These are phyloP conservation scores for Gymnoscelis rufifasciata DNA, from an alignment of 2,888 invertebrate genomes.

Conservation along the genomic window DNA sequence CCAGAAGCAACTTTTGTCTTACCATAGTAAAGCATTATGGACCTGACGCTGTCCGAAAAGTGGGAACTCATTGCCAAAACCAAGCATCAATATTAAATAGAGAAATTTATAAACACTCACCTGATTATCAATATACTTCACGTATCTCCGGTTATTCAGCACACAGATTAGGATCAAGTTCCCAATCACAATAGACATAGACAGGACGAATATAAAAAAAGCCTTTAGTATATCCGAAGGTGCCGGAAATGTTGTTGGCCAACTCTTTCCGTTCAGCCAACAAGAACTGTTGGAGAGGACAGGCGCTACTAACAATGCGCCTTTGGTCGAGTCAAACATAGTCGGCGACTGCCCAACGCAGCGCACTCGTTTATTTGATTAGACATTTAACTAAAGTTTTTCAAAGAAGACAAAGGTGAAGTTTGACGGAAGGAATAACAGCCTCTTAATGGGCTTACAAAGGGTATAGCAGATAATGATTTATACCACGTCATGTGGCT, in stretches of 20 bases:
- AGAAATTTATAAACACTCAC: conserved; percentile 68
- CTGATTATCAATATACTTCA: conserved; percentile 93
- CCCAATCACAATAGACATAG: conserved; percentile 88
- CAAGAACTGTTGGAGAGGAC: conserved; percentile 91
- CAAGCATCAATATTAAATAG: no score
- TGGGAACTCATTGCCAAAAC: no score
- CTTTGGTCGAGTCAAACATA: conserved; percentile 83
- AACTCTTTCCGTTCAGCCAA: conserved; percentile 83
- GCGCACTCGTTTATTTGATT: conserved; percentile 66
- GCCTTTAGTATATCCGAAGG: conserved; percentile 87
- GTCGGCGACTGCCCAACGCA: conserved; percentile 69
- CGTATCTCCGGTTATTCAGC: conserved; percentile 89
- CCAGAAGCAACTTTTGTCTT: no score
- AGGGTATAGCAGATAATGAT: no score
- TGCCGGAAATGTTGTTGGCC: conserved; percentile 81
- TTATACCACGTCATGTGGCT: conserved; percentile 7
- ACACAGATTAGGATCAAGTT: conserved; percentile 90
- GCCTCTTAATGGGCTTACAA: no score
- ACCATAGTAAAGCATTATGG: no score
- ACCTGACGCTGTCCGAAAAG: no score
- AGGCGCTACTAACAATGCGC: conserved; percentile 87
- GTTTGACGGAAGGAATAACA: background rate
- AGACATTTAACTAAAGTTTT: conserved; percentile 58
- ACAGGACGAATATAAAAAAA: conserved; percentile 85
- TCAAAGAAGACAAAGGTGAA: conserved; percentile 4